These are phyloP conservation scores for Microtus pennsylvanicus DNA, from an alignment of 2,113 vertebrate genomes.

Conservation along the genomic window DNA sequence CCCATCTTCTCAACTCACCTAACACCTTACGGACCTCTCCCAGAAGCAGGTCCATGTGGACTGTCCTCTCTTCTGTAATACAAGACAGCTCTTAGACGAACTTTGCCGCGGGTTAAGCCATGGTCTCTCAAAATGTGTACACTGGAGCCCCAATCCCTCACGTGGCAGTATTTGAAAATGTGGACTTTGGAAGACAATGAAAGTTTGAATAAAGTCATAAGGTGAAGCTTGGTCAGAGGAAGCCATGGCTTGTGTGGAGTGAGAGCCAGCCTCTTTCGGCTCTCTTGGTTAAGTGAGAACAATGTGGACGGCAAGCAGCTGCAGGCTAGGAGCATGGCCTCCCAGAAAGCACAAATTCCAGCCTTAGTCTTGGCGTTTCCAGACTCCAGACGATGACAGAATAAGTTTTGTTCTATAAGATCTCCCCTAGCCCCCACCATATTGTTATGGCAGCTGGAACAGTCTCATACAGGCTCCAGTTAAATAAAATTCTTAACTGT, in stretches of 20 bases:
- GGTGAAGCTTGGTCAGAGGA: not conserved
- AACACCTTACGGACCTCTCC: not conserved
- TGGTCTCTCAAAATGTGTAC: not conserved
- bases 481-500: constrained; percentile 46
- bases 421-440: no score
- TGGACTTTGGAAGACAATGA: not conserved
- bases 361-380: not conserved
- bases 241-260: not conserved
- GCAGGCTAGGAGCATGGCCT: not conserved
- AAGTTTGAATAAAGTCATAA: not conserved
- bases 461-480: not conserved
- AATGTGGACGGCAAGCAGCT: not conserved
- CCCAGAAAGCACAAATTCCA: not conserved
- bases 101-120: not conserved
- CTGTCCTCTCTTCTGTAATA: constrained; percentile 21
- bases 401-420: not conserved
- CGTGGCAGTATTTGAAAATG: not conserved
- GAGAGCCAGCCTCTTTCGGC: not conserved
- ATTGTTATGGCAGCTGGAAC: not conserved
- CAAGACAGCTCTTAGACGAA: constrained; percentile 1
- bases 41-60: constrained; percentile 8
- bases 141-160: not conserved
- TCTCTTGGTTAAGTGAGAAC: not conserved
- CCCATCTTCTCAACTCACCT: constrained; percentile 28
- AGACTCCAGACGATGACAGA: not conserved